Conservation (phyloP, 2,888 invertebrate genomes). For the Pachycephus smyrnensis region DNA sequence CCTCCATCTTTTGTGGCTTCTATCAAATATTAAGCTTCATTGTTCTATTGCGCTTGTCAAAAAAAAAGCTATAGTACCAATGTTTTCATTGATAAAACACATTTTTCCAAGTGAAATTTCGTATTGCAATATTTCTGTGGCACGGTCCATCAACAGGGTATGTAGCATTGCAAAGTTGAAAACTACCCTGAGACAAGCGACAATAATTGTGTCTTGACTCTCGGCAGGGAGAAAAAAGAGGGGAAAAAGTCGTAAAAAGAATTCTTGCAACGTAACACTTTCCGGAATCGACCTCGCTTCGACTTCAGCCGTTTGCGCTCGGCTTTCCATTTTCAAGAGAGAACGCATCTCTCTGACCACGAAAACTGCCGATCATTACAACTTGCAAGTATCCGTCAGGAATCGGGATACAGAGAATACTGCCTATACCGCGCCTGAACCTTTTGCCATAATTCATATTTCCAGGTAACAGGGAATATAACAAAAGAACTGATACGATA, state of each 20-base stretch:
- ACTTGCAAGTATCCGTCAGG: constrained; percentile 58
- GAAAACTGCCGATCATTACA: constrained; percentile 63
- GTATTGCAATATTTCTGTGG: neutral
- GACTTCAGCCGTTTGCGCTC: constrained; percentile 37
- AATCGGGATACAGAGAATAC: constrained; percentile 24
- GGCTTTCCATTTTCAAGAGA: constrained; percentile 45
- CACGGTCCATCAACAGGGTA: neutral
- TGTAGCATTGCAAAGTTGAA: neutral
- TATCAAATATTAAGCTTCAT: neutral
- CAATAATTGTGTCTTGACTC: neutral
- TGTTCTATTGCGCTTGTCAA: neutral
- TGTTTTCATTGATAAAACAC: neutral
- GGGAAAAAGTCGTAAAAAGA: neutral
- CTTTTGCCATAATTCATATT: constrained; percentile 14
- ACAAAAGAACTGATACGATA: neutral
- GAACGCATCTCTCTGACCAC: constrained; percentile 44
- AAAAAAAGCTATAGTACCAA: neutral
- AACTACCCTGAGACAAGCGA: neutral
- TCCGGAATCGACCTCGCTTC: constrained; percentile 53
- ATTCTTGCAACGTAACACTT: constrained; percentile 61
- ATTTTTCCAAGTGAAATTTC: neutral
- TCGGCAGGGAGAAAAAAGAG: neutral
- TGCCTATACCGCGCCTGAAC: constrained; percentile 1
- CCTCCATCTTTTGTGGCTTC: neutral
- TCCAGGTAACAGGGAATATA: constrained; percentile 26